These are phyloP conservation scores for Andrena bucephala DNA, from an alignment of 2,888 invertebrate species.

Conservation along the genomic window DNA sequence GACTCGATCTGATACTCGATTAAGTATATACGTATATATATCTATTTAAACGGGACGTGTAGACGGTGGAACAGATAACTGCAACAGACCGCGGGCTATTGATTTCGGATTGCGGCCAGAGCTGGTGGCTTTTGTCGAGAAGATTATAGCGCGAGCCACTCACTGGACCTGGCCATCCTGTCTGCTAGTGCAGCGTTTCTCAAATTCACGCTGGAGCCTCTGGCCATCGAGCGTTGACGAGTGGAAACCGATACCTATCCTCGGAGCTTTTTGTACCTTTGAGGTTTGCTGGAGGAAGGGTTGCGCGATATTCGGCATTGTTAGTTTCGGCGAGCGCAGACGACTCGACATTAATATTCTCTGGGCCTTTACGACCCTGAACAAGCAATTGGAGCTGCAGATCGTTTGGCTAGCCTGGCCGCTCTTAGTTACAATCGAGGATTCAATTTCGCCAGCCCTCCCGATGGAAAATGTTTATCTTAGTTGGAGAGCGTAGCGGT, in stretches of 20 bases:
- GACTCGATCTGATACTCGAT: constrained; percentile 38
- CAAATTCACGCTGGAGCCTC: neutral
- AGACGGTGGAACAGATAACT: constrained; percentile 70
- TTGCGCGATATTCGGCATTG: neutral
- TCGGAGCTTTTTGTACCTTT: neutral
- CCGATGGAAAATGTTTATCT: constrained; percentile 3
- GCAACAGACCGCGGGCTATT: constrained; percentile 79
- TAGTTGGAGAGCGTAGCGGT: neutral
- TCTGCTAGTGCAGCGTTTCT: constrained; percentile 39
- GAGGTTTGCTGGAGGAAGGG: neutral
- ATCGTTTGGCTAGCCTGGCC: neutral
- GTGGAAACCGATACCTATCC: constrained; percentile 6
- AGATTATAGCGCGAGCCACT: constrained; percentile 75
- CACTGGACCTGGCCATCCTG: constrained; percentile 13
- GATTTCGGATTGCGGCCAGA: constrained; percentile 78
- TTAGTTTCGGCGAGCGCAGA: neutral
- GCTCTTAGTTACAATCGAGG: neutral
- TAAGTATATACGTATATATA: constrained; percentile 31
- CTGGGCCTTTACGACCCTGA: neutral
- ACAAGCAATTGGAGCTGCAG: neutral
- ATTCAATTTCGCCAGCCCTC: neutral
- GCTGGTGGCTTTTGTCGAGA: constrained; percentile 76
- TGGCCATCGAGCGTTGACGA: neutral
- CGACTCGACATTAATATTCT: neutral
- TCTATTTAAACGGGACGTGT: constrained; percentile 43